Evolutionary conservation across 2,888 invertebrate genomes (phyloP).

Genomic region (Lasioglossum vierecki): DNA sequence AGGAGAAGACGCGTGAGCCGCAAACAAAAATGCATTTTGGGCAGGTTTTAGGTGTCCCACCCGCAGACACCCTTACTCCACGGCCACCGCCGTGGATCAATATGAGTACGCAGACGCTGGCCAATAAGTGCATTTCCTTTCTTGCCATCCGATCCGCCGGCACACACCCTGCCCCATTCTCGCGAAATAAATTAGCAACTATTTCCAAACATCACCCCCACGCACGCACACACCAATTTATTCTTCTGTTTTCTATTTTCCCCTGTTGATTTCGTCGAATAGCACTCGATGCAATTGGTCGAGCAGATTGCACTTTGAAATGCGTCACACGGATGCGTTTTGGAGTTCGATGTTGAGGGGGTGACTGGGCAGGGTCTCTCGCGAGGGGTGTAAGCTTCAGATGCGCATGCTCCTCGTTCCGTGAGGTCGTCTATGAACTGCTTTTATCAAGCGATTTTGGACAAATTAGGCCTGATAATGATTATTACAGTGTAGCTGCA

Average conservation of each 20-base stretch:
- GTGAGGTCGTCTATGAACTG: constrained; percentile 30
- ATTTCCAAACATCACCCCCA: neutral
- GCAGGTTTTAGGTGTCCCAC: constrained; percentile 67
- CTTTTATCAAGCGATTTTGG: constrained; percentile 66
- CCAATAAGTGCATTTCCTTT: constrained; percentile 72
- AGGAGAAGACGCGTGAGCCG: constrained; percentile 77
- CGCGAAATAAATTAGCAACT: constrained; percentile 9
- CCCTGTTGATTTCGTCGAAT: neutral
- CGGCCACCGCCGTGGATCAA: constrained; percentile 74
- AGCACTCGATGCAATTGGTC: neutral
- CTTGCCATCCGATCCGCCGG: constrained; percentile 61
- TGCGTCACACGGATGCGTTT: constrained; percentile 21
- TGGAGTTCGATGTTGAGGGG: constrained; percentile 17
- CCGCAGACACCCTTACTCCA: constrained; percentile 62
- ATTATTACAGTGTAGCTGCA: neutral
- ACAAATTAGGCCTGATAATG: constrained; percentile 34
- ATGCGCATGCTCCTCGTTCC: constrained; percentile 27
- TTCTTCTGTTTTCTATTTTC: neutral
- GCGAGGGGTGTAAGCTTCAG: constrained; percentile 21
- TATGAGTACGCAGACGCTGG: constrained; percentile 74
- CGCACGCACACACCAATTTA: neutral
- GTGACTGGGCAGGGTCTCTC: constrained; percentile 43
- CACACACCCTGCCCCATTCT: constrained; percentile 43
- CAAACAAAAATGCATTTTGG: constrained; percentile 79
- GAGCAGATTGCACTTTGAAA: constrained; percentile 5